phyloP scores from a whole-genome alignment of 2,113 vertebrate genomes.

The Pomatorhinus ruficollis region DNA sequence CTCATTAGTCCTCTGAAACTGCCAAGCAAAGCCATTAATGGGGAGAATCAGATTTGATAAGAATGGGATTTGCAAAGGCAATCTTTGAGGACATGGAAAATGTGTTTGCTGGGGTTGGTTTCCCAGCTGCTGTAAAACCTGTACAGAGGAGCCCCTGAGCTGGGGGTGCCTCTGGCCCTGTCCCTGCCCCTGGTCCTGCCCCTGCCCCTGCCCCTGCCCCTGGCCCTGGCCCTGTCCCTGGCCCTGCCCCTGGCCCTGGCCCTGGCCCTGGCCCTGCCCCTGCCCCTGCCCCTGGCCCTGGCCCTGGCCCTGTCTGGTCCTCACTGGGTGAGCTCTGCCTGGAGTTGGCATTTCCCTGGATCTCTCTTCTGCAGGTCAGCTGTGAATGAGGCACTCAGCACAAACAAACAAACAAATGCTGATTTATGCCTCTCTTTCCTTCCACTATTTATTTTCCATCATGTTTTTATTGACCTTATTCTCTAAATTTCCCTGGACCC shows the following conservation, averaged over 20 bases:
- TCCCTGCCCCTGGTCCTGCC: neutral
- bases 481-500: neutral
- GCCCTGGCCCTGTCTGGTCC: too few relatives aligned
- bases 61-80: neutral
- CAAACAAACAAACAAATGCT: neutral
- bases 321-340: rapidly evolving
- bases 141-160: rapidly evolving
- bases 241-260: neutral
- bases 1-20: neutral
- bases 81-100: neutral
- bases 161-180: neutral
- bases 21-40: neutral
- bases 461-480: neutral
- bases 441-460: neutral
- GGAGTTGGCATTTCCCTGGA: rapidly evolving
- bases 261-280: neutral
- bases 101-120: neutral
- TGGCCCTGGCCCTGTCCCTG: neutral
- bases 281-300: neutral
- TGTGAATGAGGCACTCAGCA: neutral
- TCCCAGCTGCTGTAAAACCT: rapidly evolving
- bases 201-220: neutral
- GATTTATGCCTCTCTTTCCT: neutral
- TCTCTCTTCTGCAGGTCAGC: neutral
- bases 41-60: neutral